Percentiles rank a stretch among this genome's conserved stretches.
phyloP scores from a whole-genome alignment of 2,113 vertebrate genomes.

The Thinocorus orbignyianus region DNA sequence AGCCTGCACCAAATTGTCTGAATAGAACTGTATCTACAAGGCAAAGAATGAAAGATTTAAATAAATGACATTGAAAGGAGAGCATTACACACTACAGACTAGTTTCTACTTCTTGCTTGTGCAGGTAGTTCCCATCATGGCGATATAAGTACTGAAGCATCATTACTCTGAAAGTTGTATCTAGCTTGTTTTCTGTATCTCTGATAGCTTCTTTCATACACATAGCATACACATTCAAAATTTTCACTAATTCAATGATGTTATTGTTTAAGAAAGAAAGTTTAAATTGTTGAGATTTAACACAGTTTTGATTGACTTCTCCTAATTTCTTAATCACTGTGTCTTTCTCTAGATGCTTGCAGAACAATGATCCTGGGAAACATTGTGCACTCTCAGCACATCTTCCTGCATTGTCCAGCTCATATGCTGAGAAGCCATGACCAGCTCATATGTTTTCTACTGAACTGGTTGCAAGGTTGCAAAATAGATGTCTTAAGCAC shows the following conservation, averaged over 20 bases:
- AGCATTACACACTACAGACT: background rate
- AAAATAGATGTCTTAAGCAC: background rate
- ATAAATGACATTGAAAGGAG: background rate
- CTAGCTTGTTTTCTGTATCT: background rate
- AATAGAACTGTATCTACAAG: background rate
- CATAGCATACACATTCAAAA: background rate
- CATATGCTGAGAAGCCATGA: too few species aligned
- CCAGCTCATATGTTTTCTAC: background rate
- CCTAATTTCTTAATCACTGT: background rate
- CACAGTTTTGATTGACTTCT: background rate
- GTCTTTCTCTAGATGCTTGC: background rate
- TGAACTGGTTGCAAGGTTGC: background rate
- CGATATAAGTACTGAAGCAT: background rate
- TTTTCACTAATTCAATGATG: background rate
- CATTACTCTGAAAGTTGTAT: background rate
- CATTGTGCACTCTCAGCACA: background rate
- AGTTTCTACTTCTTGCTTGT: background rate
- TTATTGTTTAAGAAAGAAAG: background rate
- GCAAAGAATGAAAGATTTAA: background rate
- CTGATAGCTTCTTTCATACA: background rate
- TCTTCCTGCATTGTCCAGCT: background rate
- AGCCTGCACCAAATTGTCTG: background rate
- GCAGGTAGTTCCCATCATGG: accelerated
- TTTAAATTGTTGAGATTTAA: background rate
- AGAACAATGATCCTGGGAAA: background rate